Conservation (phyloP, 1,140 invertebrate genomes). For the Drosophila serrata region DNA sequence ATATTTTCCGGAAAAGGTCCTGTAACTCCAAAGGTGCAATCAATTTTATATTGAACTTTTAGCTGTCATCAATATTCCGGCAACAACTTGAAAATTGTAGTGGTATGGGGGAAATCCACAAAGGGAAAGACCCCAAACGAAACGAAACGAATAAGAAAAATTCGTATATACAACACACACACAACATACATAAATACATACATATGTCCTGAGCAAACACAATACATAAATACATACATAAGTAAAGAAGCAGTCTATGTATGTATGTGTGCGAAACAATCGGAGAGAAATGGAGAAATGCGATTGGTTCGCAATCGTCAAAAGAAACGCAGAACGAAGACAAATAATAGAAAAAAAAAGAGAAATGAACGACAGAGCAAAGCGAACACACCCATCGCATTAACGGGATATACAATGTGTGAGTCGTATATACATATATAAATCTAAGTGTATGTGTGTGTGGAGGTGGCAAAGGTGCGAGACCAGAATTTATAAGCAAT, state of each 20-base stretch:
- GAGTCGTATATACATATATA: neutral
- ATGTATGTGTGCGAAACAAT: slow-evolving; percentile 20
- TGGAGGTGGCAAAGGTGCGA: slow-evolving; percentile 64
- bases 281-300: slow-evolving; percentile 44
- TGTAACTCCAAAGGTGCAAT: slow-evolving; percentile 22
- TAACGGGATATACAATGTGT: slow-evolving; percentile 21
- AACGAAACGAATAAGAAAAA: slow-evolving; percentile 32
- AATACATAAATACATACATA: slow-evolving; percentile 31
- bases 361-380: slow-evolving; percentile 44
- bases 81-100: slow-evolving; percentile 6
- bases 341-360: slow-evolving; percentile 55
- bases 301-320: slow-evolving; percentile 58
- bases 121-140: slow-evolving; percentile 36
- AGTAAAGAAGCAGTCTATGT: slow-evolving; percentile 10
- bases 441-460: slow-evolving; percentile 15
- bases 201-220: slow-evolving; percentile 32
- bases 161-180: slow-evolving; percentile 34
- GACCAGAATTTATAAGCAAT: slow-evolving; percentile 52
- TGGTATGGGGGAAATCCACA: slow-evolving; percentile 11
- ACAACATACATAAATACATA: slow-evolving; percentile 1
- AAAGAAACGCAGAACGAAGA: slow-evolving; percentile 58
- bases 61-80: slow-evolving; percentile 47
- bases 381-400: slow-evolving; percentile 42
- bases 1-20: neutral
- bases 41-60: slow-evolving; percentile 43